Conservation (phyloP, 2,113 vertebrate species). For the Mustela lutreola region DNA sequence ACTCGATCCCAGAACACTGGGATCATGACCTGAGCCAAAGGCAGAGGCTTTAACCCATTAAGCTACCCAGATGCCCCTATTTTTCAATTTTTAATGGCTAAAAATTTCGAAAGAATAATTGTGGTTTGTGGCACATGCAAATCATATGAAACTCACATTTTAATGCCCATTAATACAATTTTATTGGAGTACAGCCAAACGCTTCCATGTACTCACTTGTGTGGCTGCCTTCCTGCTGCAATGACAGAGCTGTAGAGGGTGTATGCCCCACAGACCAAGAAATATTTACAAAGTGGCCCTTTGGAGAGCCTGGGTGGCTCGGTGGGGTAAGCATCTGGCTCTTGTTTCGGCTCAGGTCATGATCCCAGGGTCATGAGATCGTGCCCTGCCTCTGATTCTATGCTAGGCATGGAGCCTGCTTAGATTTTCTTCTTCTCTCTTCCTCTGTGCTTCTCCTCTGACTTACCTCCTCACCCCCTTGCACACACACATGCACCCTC, state of each 20-base stretch:
- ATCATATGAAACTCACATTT: neutral
- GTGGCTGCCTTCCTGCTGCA: neutral
- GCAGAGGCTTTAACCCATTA: too few relatives aligned
- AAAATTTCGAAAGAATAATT: neutral
- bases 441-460: neutral
- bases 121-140: neutral
- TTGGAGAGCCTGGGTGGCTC: neutral
- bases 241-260: neutral
- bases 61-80: neutral
- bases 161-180: neutral
- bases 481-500: neutral
- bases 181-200: neutral
- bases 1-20: too few relatives aligned
- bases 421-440: neutral
- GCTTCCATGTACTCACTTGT: neutral
- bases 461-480: neutral
- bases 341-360: neutral
- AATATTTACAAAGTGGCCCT: neutral
- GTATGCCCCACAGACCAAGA: neutral
- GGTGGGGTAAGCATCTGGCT: neutral
- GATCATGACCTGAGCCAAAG: too few relatives aligned
- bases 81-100: neutral
- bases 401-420: neutral
- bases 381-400: neutral
- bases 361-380: neutral